These are phyloP conservation scores for Zapornia atra DNA, from an alignment of 2,113 vertebrate genomes.

Conservation along the genomic window DNA sequence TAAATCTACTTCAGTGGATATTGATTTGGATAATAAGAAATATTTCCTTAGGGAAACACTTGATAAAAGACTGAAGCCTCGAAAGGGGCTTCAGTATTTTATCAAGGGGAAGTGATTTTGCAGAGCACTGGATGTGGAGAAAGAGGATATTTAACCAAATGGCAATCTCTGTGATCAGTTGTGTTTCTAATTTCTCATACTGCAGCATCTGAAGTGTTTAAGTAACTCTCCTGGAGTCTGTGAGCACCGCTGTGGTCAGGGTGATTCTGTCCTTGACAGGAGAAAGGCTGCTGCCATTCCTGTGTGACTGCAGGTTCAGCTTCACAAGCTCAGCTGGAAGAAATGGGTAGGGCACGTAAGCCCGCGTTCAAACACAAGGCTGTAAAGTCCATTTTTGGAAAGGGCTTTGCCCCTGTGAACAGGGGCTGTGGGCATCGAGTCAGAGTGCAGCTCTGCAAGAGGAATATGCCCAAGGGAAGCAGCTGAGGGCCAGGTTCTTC, in stretches of 20 bases:
- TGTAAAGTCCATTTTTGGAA: background rate
- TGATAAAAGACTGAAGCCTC: background rate
- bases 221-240: background rate
- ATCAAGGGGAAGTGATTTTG: background rate
- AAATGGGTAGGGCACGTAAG: accelerated
- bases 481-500: background rate
- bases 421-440: background rate
- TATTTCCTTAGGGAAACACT: constrained; percentile 8
- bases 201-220: background rate
- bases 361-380: accelerated
- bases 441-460: background rate
- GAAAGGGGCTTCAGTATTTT: too few relatives aligned
- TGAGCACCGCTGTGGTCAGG: background rate
- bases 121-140: background rate
- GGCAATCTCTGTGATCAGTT: background rate
- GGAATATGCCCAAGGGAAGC: accelerated
- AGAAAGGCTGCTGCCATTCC: background rate
- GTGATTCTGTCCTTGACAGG: background rate
- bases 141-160: background rate
- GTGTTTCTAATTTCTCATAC: background rate
- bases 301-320: background rate
- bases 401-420: background rate
- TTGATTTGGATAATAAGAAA: constrained; percentile 38
- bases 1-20: constrained; percentile 38
- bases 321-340: background rate